Conservation (phyloP, 2,797 vertebrate species). For the Anolis apletophallus region DNA sequence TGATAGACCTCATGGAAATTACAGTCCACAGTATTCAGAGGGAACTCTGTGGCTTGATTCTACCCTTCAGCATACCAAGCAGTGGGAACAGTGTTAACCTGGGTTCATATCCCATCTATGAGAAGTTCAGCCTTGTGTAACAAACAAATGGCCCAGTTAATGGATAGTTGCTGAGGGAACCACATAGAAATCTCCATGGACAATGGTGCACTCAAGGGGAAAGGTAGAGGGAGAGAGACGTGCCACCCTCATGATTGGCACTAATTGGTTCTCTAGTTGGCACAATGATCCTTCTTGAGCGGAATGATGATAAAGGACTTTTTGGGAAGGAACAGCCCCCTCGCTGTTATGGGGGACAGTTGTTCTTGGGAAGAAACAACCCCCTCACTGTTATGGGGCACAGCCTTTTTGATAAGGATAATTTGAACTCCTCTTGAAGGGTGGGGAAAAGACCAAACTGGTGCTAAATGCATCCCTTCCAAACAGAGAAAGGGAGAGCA, state of each 20-base stretch:
- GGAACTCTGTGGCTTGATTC: no score
- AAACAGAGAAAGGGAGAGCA: background rate
- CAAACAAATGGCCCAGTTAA: background rate
- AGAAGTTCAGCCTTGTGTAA: background rate
- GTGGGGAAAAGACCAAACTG: background rate
- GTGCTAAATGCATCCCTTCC: background rate
- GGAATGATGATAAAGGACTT: background rate
- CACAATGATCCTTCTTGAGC: background rate
- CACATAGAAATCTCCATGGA: background rate
- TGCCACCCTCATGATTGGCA: background rate
- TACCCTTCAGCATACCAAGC: no score
- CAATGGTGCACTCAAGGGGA: background rate
- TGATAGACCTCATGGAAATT: no score
- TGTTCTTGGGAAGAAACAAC: background rate
- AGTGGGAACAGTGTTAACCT: no score
- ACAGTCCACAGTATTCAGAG: no score
- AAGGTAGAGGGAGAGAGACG: background rate
- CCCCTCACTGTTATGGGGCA: background rate
- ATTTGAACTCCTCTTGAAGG: background rate
- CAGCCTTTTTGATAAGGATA: background rate
- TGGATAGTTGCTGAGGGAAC: rapidly evolving
- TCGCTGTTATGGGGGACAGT: background rate
- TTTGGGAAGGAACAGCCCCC: background rate
- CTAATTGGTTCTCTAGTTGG: background rate
- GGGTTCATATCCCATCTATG: no score